These are phyloP conservation scores for Enteromius anoplus DNA, from an alignment of 2,797 vertebrate genomes.

Conservation along the genomic window DNA sequence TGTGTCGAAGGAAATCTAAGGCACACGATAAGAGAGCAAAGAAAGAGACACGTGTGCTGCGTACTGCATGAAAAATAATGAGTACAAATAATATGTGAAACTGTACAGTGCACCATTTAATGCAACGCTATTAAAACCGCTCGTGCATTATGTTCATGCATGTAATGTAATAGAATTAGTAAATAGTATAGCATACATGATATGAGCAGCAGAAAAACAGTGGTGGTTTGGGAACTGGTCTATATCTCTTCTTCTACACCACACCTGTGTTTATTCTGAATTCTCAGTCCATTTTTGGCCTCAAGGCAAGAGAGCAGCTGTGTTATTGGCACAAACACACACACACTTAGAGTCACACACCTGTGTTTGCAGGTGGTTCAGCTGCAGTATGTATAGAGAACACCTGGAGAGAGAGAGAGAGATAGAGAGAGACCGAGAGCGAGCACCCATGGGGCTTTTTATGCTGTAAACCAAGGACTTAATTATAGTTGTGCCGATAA, in stretches of 20 bases:
- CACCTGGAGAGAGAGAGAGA: slow-evolving; percentile 78
- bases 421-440: slow-evolving; percentile 5
- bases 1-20: neutral
- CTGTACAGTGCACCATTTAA: neutral
- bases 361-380: slow-evolving; percentile 89
- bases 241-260: slow-evolving; percentile 50
- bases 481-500: slow-evolving; percentile 38
- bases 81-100: neutral
- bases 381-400: slow-evolving; percentile 78
- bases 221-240: neutral
- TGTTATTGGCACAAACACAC: slow-evolving; percentile 74
- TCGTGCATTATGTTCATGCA: neutral
- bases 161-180: neutral
- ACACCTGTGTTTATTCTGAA: slow-evolving; percentile 66
- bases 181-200: neutral
- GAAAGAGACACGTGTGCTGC: neutral
- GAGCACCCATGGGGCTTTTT: slow-evolving; percentile 44
- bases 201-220: neutral
- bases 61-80: neutral
- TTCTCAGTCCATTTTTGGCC: slow-evolving; percentile 59
- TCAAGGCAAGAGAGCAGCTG: slow-evolving; percentile 80
- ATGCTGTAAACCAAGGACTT: slow-evolving; percentile 35
- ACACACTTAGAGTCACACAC: slow-evolving; percentile 69
- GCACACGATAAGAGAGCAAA: neutral
- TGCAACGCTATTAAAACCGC: neutral